Percentiles rank a stretch among this genome's conserved stretches.
These are phyloP conservation scores for Parazoanthus swiftii DNA, from an alignment of 92 coral and sea anemone genomes.

Conservation along the genomic window DNA sequence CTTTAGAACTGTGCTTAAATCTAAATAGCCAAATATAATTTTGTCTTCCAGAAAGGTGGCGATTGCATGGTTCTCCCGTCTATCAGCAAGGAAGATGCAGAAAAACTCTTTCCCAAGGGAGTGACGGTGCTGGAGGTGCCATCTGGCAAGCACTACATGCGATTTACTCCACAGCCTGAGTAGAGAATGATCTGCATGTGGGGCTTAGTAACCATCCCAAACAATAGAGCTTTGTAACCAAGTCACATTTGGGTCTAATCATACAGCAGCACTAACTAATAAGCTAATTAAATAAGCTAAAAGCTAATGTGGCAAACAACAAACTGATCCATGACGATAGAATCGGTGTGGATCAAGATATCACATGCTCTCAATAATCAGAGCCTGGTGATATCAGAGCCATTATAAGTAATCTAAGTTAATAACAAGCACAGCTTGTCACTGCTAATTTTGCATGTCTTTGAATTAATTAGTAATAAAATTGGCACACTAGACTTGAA, in stretches of 20 bases:
- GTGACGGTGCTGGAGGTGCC: constrained; percentile 49
- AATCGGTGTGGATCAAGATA: too few species aligned
- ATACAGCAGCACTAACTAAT: too few species aligned
- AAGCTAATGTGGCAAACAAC: not conserved
- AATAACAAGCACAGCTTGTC: not conserved
- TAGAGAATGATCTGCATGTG: not conserved
- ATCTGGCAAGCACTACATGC: constrained; percentile 87
- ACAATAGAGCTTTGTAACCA: too few species aligned
- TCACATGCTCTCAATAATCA: not conserved
- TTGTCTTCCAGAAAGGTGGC: constrained; percentile 58
- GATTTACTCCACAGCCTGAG: constrained; percentile 78
- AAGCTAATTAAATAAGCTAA: too few species aligned
- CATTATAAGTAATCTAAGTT: not conserved
- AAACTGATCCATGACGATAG: too few species aligned
- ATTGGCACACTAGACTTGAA: not conserved
- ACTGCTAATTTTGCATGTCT: not conserved
- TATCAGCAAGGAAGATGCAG: constrained; percentile 58
- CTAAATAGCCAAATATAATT: not conserved
- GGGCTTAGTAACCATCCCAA: not conserved
- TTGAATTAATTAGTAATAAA: not conserved
- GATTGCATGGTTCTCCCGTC: constrained; percentile 90
- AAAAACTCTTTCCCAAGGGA: constrained; percentile 66
- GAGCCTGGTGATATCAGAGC: not conserved
- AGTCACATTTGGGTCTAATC: too few species aligned
- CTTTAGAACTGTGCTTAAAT: not conserved